Evolutionary conservation across 2,113 vertebrate genomes (phyloP), one percentile per base, ranked within the genome.

Genomic region (Carettochelys insculpta): DNA sequence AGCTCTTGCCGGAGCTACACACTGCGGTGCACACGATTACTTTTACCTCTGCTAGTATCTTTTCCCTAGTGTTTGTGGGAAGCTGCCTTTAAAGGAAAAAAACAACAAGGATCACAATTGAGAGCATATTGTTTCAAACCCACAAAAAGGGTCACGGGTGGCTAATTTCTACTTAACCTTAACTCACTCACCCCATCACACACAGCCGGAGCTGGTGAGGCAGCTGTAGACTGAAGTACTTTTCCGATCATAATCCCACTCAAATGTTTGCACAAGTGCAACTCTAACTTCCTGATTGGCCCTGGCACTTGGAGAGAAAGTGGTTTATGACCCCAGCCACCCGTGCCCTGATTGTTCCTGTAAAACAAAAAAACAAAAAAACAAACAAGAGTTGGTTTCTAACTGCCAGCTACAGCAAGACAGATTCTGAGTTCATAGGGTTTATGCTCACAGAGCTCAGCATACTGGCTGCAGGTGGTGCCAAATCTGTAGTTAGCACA

Each of bases 401-500:
- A 54, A 80, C 73, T 82, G 58, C 73, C 85, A 87, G 75, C 50
- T n/a, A 17, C 17, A 20, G 16, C 52, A 29, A 34, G 51, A 7
- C 1, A 3, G 24, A 3, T 27, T 88, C 41, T 34, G 77, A 56
- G 89, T 87, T 89, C 89, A 82, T 0, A 8, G 54, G 29, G 91
- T 89, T 87, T 89, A 54, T 86, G 27, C 34, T 82, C 29, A 5
- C 4, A 38, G 29, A 22, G 16, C 53, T 86, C 75, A 75, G 76
- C 54, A 84, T 56, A 9, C n/a, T 65, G 58, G 1, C n/a, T 87
- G 87, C 5, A 73, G 58, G 85, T 45, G 14, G 65, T 89, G 85
- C 16, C 50, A 93, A 90, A 92, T 58, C 53, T 89, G 83, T 13
- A 19, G 17, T 34, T 53, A 68, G 41, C 81, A 95, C 83, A 87